phyloP scores from a whole-genome alignment of 2,888 invertebrate species.

The Nysson spinosus region DNA sequence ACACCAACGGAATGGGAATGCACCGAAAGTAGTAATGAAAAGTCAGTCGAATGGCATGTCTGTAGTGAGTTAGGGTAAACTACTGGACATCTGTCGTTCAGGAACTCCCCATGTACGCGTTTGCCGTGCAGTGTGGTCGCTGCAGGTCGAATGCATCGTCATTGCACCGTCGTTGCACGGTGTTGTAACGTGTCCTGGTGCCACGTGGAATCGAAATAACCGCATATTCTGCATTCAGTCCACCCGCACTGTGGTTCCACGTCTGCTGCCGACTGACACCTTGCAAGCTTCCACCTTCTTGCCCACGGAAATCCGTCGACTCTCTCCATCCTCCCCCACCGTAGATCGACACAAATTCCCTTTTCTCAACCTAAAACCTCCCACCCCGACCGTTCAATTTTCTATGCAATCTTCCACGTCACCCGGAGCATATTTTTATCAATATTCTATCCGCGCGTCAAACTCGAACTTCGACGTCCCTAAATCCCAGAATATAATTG shows the following conservation, averaged over 20 bases:
- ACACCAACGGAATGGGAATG: too few species aligned
- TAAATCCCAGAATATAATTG: too few species aligned
- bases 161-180: background rate
- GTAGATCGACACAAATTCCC: too few species aligned
- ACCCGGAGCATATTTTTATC: too few species aligned
- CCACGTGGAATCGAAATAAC: conserved; percentile 35
- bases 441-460: too few species aligned
- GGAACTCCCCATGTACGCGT: conserved; percentile 23
- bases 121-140: conserved; percentile 16
- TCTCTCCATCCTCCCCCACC: background rate
- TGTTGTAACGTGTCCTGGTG: conserved; percentile 1
- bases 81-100: conserved; percentile 41
- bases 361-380: too few species aligned
- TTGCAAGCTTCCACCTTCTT: conserved; percentile 15
- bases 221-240: conserved; percentile 21
- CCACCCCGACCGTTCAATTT: too few species aligned
- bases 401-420: too few species aligned
- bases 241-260: conserved; percentile 11
- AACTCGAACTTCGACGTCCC: too few species aligned
- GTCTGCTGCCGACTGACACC: too few species aligned
- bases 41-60: background rate
- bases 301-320: background rate
- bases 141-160: conserved; percentile 5
- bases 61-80: conserved; percentile 17
- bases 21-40: background rate